A percentile compares a stretch with the other conserved stretches of the same genome.
Evolutionary conservation across 2,797 vertebrate genomes (phyloP).

Genomic region (Acrossocheilus fasciatus): DNA sequence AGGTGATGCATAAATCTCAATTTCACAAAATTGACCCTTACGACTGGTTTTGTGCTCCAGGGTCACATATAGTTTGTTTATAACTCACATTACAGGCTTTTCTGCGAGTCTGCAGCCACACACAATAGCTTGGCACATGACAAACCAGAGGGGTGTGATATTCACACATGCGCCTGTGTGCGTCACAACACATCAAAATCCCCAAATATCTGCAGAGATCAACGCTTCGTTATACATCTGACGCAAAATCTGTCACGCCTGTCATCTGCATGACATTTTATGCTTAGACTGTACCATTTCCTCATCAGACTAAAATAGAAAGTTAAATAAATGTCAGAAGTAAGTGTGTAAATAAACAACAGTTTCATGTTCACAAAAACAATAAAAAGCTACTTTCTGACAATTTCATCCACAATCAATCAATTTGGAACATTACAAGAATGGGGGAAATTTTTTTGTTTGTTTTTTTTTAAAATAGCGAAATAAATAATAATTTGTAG

Average conservation of each 20-base stretch:
- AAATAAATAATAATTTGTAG: not conserved
- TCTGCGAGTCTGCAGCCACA: constrained; percentile 14
- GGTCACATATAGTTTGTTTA: not conserved
- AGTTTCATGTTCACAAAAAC: not conserved
- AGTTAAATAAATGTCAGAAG: not conserved
- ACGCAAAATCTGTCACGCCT: not conserved
- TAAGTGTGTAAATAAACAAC: not conserved
- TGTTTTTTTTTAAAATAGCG: no score
- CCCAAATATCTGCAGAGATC: constrained; percentile 10
- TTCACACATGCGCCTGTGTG: constrained; percentile 19
- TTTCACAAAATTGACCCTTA: no score
- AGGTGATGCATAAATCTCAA: no score
- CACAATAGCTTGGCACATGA: constrained; percentile 18
- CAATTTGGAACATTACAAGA: not conserved
- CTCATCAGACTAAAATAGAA: not conserved
- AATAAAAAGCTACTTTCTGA: not conserved
- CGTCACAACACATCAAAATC: constrained; percentile 26
- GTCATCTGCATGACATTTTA: not conserved
- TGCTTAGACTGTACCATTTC: not conserved
- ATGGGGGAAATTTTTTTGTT: no score
- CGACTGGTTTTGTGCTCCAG: no score
- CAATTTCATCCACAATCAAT: not conserved
- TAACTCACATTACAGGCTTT: not conserved
- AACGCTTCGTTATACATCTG: constrained; percentile 12
- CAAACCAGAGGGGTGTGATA: constrained; percentile 23